These are phyloP conservation scores for Phania funesta DNA, from an alignment of 2,888 invertebrate genomes.

Conservation along the genomic window DNA sequence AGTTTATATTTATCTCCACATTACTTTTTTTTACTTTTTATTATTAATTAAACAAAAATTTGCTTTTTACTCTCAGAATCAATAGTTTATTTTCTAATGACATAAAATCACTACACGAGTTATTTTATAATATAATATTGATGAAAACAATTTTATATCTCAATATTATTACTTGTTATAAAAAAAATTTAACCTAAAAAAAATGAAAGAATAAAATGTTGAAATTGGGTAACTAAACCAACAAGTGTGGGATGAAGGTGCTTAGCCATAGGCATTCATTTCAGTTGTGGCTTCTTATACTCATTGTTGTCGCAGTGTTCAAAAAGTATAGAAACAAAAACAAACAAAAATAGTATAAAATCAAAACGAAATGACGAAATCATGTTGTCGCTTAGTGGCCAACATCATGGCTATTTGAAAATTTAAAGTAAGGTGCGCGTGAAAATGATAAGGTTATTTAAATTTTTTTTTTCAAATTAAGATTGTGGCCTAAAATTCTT, in stretches of 20 bases:
- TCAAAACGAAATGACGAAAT: conserved; percentile 13
- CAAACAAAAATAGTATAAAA: neutral
- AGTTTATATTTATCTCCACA: too few relatives aligned
- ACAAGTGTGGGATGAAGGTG: conserved; percentile 7
- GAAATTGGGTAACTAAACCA: conserved; percentile 55
- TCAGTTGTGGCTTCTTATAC: neutral
- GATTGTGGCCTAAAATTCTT: too few relatives aligned
- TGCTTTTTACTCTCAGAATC: too few relatives aligned
- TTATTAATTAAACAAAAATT: too few relatives aligned
- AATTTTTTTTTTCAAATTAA: too few relatives aligned
- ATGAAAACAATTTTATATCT: too few relatives aligned
- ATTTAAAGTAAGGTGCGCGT: neutral
- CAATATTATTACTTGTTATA: too few relatives aligned
- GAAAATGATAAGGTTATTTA: neutral
- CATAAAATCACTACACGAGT: too few relatives aligned
- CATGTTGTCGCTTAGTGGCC: conserved; percentile 1
- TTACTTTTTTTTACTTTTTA: too few relatives aligned
- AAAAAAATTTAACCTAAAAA: conserved; percentile 7
- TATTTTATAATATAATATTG: too few relatives aligned
- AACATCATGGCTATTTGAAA: neutral
- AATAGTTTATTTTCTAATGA: too few relatives aligned
- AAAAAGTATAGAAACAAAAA: neutral
- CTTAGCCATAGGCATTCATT: neutral
- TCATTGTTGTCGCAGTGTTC: neutral
- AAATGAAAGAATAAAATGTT: conserved; percentile 6